Conservation (phyloP, 2,113 vertebrate species). For the Daboia siamensis region DNA sequence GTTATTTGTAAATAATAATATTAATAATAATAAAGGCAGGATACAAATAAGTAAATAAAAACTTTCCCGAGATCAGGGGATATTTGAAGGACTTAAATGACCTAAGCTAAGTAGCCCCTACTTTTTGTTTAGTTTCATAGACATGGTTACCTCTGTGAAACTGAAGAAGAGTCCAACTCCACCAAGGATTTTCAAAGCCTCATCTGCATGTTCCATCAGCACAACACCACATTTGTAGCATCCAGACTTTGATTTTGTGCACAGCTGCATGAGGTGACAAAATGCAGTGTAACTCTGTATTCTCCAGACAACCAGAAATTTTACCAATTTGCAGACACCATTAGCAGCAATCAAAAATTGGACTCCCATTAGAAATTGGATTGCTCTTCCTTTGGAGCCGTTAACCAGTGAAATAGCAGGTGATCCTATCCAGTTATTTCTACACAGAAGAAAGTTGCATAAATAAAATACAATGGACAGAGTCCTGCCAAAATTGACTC, state of each 20-base stretch:
- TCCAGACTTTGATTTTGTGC: neutral
- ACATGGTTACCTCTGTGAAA: slow-evolving; percentile 84
- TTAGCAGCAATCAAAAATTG: neutral
- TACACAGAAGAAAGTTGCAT: neutral
- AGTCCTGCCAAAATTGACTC: neutral
- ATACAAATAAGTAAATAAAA: neutral
- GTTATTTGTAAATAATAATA: neutral
- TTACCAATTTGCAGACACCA: neutral
- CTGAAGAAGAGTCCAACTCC: slow-evolving; percentile 94
- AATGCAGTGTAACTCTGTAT: neutral
- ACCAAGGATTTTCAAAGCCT: slow-evolving; percentile 87
- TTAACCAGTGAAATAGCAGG: neutral
- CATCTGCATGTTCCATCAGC: slow-evolving; percentile 81
- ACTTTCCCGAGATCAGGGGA: neutral
- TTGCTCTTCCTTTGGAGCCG: neutral
- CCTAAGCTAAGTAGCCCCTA: neutral
- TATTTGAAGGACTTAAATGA: neutral
- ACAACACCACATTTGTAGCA: slow-evolving; percentile 78
- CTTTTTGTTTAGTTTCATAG: neutral
- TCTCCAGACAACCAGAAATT: neutral
- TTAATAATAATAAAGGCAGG: neutral
- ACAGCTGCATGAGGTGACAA: neutral
- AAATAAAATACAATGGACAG: neutral
- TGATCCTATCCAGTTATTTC: neutral
- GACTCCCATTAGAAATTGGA: neutral